phyloP scores from a whole-genome alignment of 2,113 vertebrate genomes.

The Boulengeromyrus knoepffleri region DNA sequence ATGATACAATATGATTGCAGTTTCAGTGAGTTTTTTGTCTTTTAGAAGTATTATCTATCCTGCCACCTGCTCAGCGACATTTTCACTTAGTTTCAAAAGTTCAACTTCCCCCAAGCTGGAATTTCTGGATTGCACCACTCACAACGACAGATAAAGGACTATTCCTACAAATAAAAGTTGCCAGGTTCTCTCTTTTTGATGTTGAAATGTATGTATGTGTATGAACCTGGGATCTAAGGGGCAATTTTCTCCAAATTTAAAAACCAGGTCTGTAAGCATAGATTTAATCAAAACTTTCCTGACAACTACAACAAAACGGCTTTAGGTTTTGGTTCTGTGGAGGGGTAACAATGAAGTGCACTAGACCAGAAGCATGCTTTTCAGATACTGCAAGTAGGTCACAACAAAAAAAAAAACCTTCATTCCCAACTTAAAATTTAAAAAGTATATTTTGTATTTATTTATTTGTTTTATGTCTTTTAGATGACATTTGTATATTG shows the following conservation, averaged over 20 bases:
- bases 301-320: slow-evolving; percentile 13
- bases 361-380: not conserved
- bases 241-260: slow-evolving; percentile 17
- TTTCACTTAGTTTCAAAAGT: not conserved
- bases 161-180: not conserved
- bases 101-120: slow-evolving; percentile 3
- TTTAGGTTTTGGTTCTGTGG: slow-evolving; percentile 7
- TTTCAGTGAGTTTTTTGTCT: not conserved
- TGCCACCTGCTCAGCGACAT: slow-evolving; percentile 7
- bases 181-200: not conserved
- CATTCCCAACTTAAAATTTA: slow-evolving; percentile 7
- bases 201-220: not conserved
- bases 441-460: not conserved
- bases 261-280: not conserved
- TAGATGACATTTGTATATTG: slow-evolving; percentile 2
- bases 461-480: not conserved
- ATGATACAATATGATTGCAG: not conserved
- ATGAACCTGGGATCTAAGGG: slow-evolving; percentile 7
- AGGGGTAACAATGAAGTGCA: not conserved
- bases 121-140: not conserved
- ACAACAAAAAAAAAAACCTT: not conserved
- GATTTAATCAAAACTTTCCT: slow-evolving; percentile 17
- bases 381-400: slow-evolving; percentile 1
- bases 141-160: slow-evolving; percentile 1
- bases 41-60: not conserved